These are phyloP conservation scores for Callospermophilus lateralis DNA, from an alignment of 2,113 vertebrate genomes.

Conservation along the genomic window DNA sequence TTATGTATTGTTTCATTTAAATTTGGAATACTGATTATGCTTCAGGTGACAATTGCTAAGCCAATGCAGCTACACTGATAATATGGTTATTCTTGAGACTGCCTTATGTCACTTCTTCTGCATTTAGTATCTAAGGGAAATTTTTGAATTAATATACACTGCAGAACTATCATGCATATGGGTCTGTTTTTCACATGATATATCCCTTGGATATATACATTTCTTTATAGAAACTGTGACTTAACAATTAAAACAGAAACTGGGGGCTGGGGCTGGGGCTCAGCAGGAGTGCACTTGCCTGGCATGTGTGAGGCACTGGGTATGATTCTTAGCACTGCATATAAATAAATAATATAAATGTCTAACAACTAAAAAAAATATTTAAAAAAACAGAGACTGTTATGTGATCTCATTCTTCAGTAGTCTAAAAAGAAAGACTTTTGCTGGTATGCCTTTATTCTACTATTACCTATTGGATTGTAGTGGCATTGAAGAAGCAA, in stretches of 20 bases:
- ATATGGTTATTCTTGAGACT: not conserved
- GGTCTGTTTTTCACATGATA: not conserved
- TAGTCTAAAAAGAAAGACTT: not conserved
- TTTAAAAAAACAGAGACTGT: not conserved
- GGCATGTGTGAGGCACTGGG: no score
- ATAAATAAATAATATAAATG: no score
- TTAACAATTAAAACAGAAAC: not conserved
- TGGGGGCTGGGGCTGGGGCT: no score
- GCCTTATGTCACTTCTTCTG: not conserved
- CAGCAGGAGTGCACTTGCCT: no score
- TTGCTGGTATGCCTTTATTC: not conserved
- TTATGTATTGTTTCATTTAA: not conserved
- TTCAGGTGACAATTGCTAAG: not conserved
- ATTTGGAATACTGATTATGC: not conserved
- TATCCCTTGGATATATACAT: not conserved
- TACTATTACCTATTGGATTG: not conserved
- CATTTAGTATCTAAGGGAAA: not conserved
- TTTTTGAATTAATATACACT: not conserved
- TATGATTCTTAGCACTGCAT: no score
- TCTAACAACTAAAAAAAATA: no score
- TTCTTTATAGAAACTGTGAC: not conserved
- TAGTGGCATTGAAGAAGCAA: rapidly evolving
- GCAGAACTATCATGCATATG: not conserved
- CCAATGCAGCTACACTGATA: not conserved
- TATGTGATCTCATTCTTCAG: not conserved